Base-by-base conservation (phyloP, 2,888 invertebrate genomes). In the Agonum fuliginosum region DNA sequence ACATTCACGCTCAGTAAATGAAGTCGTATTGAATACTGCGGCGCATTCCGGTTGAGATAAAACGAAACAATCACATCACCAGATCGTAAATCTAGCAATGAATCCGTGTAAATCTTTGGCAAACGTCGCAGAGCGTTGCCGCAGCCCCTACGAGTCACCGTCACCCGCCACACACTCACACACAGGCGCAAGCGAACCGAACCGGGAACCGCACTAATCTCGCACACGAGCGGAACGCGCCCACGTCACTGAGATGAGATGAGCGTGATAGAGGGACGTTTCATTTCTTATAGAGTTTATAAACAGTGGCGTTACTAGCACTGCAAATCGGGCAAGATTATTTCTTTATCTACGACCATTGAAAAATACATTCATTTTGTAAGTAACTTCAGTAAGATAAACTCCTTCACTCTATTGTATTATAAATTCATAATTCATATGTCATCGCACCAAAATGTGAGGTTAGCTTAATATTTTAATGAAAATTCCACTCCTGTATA, bases 41-140 rank as follows among this genome's bases (percentile, higher is more conserved):
- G 54, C 22, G 12, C 24, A 54, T 54, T 54, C 24, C 12, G 5
- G 54, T 54, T 54, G 12, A 37, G 54, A 62, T 62, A 62, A 46
- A 62, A 62, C 30, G 58, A 30, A 62, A 30, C 58, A 62, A 62
- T 62, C 58, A 27, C 58, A 62, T 62, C 30, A 62, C 58, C 30
- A 62, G 30, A 17, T 62, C 58, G 58, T 62, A 62, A 62, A 62
- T 62, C 58, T 30, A 27, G 30, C 58, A 62, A 62, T 62, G 58
- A 62, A 62, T 62, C 58, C 30, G 58, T 62, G 58, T 62, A 62
- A 62, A 62, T 62, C 58, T 62, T 54, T 62, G 58, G 30, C 27
- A 62, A 54, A 62, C 58, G 58, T 62, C 24, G 24, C 24, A 58
- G 2, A 58, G 2, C 14, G 54, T n/a, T 46, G 17, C 14, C 54